These are phyloP conservation scores for Elaphurus davidianus DNA, from an alignment of 2,113 vertebrate genomes.

Conservation along the genomic window DNA sequence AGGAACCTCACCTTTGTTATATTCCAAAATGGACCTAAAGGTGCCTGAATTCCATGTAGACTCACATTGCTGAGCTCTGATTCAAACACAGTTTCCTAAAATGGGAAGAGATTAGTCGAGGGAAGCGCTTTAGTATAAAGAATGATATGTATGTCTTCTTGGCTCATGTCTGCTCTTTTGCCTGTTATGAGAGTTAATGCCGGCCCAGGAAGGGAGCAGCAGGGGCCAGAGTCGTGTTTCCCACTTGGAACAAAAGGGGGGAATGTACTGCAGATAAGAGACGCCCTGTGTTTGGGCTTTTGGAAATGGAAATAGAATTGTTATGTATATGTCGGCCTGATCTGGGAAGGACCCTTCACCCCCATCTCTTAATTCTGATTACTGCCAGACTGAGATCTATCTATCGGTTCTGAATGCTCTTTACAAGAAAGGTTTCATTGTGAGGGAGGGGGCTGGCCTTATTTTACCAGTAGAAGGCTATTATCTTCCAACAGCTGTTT, in stretches of 20 bases:
- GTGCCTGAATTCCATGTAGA: not conserved
- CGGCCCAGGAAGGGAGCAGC: not conserved
- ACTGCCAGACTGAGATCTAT: constrained; percentile 73
- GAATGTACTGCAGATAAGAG: constrained; percentile 65
- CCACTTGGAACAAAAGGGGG: not conserved
- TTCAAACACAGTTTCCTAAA: constrained; percentile 18
- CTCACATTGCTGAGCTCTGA: not conserved
- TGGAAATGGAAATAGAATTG: constrained; percentile 74
- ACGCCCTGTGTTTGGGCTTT: constrained; percentile 75
- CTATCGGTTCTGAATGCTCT: constrained; percentile 45
- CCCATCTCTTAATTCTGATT: constrained; percentile 74
- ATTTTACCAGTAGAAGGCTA: constrained; percentile 75
- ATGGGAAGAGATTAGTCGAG: not conserved
- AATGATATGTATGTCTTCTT: not conserved
- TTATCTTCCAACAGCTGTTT: constrained; percentile 87
- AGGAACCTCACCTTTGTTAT: not conserved
- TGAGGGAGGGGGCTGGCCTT: constrained; percentile 67
- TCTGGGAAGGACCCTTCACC: constrained; percentile 54
- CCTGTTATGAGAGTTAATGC: constrained; percentile 11
- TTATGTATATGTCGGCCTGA: constrained; percentile 75
- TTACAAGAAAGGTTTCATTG: constrained; percentile 79
- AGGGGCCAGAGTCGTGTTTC: not conserved
- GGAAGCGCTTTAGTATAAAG: not conserved
- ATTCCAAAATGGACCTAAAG: not conserved
- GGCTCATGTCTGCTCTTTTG: constrained; percentile 3